Base-by-base conservation (phyloP, 2,797 vertebrate genomes). In the Eulemur coronatus region DNA sequence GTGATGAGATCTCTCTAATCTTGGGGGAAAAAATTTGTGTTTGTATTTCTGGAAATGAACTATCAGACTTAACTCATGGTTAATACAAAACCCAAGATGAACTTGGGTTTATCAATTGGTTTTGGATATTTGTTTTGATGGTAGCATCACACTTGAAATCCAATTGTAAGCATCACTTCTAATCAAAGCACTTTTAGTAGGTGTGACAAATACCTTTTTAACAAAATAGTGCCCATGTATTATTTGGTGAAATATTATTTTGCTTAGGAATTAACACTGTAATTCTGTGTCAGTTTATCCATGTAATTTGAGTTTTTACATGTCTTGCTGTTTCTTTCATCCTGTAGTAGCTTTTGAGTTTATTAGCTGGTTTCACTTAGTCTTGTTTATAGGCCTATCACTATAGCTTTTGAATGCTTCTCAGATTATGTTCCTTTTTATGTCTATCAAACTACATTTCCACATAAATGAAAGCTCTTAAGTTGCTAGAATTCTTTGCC, bases 211-310 rank as follows among this genome's bases (percentile, higher is more conserved):
- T 73, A 73, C 73, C n/a, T 91, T 95, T 96, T 95, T 79, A 82
- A 84, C 57, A 95, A 89, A 96, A 84, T 55, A 70, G 75, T 57
- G 55, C 78, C 73, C 69, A 65, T 91, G 52, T 52, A 88, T 95
- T 96, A 94, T 94, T 79, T 76, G 89, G 85, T 84, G 59, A 97
- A 95, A 72, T 93, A 94, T 76, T 97, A 95, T 94, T 96, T 94
- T 97, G 69, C 70, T 87, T 89, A 76, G 61, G 85, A 95, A 94
- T 94, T 97, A 96, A 28, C 61, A 81, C 88, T 91, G 63, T 84
- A 73, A 93, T 93, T 97, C 70, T 91, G 38, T 87, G 90, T 97
- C 84, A 65, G 78, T 63, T 78, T 94, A 70, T 86, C 59, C 50
- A 33, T 89, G 79, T 89, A 92, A 95, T 95, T 90, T 78, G 76